phyloP scores from a whole-genome alignment of 2,113 vertebrate genomes.

The Hippocampus zosterae region DNA sequence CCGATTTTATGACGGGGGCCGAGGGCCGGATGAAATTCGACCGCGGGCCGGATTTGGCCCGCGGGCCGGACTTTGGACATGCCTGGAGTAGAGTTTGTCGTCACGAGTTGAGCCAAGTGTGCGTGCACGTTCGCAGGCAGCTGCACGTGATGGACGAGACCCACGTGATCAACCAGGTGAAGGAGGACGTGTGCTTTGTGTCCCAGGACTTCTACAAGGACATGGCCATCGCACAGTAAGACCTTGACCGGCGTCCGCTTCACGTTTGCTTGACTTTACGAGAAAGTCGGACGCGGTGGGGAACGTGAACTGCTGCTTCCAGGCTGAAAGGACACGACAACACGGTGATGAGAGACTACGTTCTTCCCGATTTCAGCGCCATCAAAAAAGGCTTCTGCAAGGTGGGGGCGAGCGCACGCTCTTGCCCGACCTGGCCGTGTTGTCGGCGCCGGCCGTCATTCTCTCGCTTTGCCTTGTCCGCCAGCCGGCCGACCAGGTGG shows the following conservation, averaged over 20 bases:
- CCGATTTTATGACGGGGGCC: too few relatives aligned
- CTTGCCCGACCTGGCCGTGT: too few relatives aligned
- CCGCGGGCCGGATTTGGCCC: too few relatives aligned
- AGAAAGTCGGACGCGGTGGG: not conserved
- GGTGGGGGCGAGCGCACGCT: slow-evolving; percentile 63
- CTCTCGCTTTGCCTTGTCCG: not conserved
- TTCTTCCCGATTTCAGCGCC: slow-evolving; percentile 95
- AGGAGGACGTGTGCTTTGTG: slow-evolving; percentile 97
- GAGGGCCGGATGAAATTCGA: too few relatives aligned
- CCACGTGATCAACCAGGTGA: slow-evolving; percentile 96
- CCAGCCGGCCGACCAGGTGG: slow-evolving; percentile 92
- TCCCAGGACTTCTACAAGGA: slow-evolving; percentile 94
- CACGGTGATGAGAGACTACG: slow-evolving; percentile 89
- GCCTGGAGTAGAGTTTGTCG: too few relatives aligned
- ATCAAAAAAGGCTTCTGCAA: slow-evolving; percentile 99
- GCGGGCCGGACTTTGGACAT: too few relatives aligned
- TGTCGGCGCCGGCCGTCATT: not conserved
- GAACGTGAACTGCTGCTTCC: not conserved
- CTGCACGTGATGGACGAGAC: slow-evolving; percentile 99
- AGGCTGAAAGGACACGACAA: slow-evolving; percentile 95
- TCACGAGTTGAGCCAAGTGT: too few relatives aligned
- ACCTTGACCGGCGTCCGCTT: too few relatives aligned
- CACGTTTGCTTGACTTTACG: not conserved
- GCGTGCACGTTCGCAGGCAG: slow-evolving; percentile 70
- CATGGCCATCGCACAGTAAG: slow-evolving; percentile 93